Base-by-base conservation (phyloP, 2,113 vertebrate species). In the Thalassarche chlororhynchos region DNA sequence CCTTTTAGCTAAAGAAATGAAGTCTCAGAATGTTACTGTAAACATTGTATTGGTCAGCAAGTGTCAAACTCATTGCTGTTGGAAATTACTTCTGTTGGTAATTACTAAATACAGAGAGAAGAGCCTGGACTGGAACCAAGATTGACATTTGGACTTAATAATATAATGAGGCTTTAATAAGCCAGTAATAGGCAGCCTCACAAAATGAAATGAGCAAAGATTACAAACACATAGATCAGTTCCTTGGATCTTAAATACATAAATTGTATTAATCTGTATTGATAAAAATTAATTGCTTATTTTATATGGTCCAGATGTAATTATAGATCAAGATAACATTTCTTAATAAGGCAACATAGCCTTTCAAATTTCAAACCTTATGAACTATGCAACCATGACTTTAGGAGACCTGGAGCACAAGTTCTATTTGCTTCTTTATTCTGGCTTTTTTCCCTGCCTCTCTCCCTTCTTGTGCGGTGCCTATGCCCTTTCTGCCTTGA, bases 201-300 rank as follows among this genome's bases (percentile, higher is more conserved):
- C 80, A 94, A 85, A 98, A 96, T 88, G 78, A 97, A 96, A 96
- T 94, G 97, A 95, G 93, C 95, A 93, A 84, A 94, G 80, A 96
- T 96, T 95, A 71, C 70, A 93, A 95, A 97, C 47, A 93, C 58
- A 94, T 71, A 96, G 97, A 97, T 98, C 95, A 95, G 85, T 89
- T 97, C 94, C 79, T 93, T 82, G 64, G 72, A 95, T 98, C 92
- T 97, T 96, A 96, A 96, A 93, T 84, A 91, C 62, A 95, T 93
- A 96, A 97, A 90, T 89, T 96, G 79, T 93, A 96, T 92, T 96
- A 90, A 94, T 97, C 95, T 84, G 7, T 95, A 97, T 95, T 87
- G 93, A 97, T 95, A 97, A 97, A 96, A 98, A 93, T 88, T 90
- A 97, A 97, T 97, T 97, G 87, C 75, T 95, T 92, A 89, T 96